Percentiles rank a stretch among this genome's conserved stretches.
Evolutionary conservation across 2,888 invertebrate genomes (phyloP).

Genomic region (Cantharis flavilabris): DNA sequence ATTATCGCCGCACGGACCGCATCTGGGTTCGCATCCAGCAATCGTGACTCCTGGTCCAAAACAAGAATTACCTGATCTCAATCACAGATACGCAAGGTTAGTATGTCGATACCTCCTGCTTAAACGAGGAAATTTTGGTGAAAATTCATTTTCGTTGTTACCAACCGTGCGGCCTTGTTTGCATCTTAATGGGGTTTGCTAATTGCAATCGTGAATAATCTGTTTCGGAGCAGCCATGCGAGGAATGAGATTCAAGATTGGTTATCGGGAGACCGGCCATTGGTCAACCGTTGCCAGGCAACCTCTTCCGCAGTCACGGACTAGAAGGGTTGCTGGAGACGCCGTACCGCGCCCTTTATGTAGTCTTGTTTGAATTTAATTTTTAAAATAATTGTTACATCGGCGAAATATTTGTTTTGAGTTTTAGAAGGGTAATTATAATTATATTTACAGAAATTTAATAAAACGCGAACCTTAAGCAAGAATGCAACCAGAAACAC

Average conservation of each 20-base stretch:
- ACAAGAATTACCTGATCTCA: slow-evolving; percentile 71
- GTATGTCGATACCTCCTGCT: slow-evolving; percentile 1
- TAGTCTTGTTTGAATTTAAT: slow-evolving; percentile 24
- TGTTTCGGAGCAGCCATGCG: slow-evolving; percentile 53
- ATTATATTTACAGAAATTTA: not conserved
- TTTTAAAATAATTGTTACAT: slow-evolving; percentile 13
- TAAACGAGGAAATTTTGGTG: not conserved
- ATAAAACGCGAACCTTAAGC: not conserved
- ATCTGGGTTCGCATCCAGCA: slow-evolving; percentile 80
- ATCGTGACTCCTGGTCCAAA: slow-evolving; percentile 77
- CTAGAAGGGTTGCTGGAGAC: slow-evolving; percentile 41
- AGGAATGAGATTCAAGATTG: slow-evolving; percentile 57
- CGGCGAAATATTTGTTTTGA: not conserved
- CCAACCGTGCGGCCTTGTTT: slow-evolving; percentile 20
- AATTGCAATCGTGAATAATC: slow-evolving; percentile 43
- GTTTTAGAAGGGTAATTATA: not conserved
- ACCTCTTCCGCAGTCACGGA: slow-evolving; percentile 37
- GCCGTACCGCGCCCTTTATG: slow-evolving; percentile 6
- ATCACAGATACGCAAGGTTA: slow-evolving; percentile 74
- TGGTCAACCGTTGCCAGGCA: slow-evolving; percentile 49
- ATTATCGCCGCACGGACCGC: slow-evolving; percentile 71
- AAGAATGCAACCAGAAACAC: not conserved
- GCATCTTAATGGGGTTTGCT: slow-evolving; percentile 32
- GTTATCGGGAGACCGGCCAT: slow-evolving; percentile 55
- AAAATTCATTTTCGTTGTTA: slow-evolving; percentile 4